Evolutionary conservation across 2,113 vertebrate species (phyloP).

Genomic region (Tursiops truncatus): DNA sequence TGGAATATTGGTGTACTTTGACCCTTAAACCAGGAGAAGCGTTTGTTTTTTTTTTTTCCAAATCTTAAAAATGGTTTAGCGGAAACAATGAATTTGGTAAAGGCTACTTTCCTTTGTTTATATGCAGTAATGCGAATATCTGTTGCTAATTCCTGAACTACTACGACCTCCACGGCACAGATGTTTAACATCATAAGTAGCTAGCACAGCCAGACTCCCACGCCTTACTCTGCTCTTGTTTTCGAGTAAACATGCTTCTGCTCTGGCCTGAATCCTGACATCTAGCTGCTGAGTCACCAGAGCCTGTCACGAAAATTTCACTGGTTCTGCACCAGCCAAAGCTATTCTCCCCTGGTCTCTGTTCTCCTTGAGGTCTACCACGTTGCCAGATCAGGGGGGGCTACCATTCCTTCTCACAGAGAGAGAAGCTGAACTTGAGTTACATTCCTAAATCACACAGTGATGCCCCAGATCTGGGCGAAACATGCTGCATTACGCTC

Average conservation of each 20-base stretch:
- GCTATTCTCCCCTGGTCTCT: background rate
- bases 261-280: background rate
- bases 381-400: background rate
- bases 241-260: background rate
- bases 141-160: background rate
- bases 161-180: background rate
- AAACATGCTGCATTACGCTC: background rate
- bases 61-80: background rate
- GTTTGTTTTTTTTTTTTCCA: accelerated
- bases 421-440: background rate
- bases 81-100: background rate
- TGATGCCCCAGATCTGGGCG: background rate
- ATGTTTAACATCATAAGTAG: background rate
- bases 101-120: background rate
- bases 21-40: background rate
- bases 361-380: background rate
- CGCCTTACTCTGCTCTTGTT: background rate
- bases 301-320: background rate
- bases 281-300: background rate
- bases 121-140: background rate
- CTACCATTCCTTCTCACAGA: background rate
- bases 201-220: background rate
- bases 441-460: background rate
- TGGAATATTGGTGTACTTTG: background rate
- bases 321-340: background rate